A percentile compares a stretch with the other conserved stretches of the same genome.
Evolutionary conservation across 2,888 invertebrate genomes (phyloP).

Genomic region (Drosophila anomelani): DNA sequence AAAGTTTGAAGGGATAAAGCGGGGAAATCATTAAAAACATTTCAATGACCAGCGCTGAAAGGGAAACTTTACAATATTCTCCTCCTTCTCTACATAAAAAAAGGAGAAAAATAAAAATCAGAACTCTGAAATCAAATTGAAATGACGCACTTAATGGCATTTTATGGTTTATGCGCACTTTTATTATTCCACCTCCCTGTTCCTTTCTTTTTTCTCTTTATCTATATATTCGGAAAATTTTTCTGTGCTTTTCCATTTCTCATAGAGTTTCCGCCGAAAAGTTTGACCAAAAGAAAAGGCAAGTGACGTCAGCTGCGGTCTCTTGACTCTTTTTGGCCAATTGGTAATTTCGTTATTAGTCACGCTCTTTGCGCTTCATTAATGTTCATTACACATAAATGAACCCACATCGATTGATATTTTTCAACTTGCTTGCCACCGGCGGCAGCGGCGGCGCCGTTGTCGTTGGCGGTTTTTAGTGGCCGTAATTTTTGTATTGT

Average conservation of each 20-base stretch:
- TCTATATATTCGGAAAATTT: constrained; percentile 11
- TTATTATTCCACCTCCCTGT: constrained; percentile 57
- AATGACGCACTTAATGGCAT: constrained; percentile 78
- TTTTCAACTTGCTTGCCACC: constrained; percentile 50
- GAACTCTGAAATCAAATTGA: constrained; percentile 73
- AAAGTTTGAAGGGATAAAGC: constrained; percentile 30
- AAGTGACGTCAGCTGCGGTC: constrained; percentile 57
- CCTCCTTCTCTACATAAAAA: constrained; percentile 1
- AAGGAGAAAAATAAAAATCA: constrained; percentile 52
- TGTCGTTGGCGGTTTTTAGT: constrained; percentile 61
- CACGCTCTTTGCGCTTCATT: constrained; percentile 81
- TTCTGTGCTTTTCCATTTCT: constrained; percentile 40
- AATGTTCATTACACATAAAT: constrained; percentile 81
- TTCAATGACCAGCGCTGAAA: constrained; percentile 27
- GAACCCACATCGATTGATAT: constrained; percentile 80
- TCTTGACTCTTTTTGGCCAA: constrained; percentile 69
- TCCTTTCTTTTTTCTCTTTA: not conserved
- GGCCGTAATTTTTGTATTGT: constrained; percentile 57
- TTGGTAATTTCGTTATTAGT: constrained; percentile 79
- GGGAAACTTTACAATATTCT: constrained; percentile 16
- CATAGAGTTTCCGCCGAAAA: constrained; percentile 23
- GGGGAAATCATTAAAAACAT: constrained; percentile 44
- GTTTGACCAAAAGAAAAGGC: constrained; percentile 22
- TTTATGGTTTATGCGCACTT: constrained; percentile 75
- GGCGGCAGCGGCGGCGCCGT: constrained; percentile 4